Conservation (phyloP, 2,797 vertebrate genomes). For the Miichthys miiuy region DNA sequence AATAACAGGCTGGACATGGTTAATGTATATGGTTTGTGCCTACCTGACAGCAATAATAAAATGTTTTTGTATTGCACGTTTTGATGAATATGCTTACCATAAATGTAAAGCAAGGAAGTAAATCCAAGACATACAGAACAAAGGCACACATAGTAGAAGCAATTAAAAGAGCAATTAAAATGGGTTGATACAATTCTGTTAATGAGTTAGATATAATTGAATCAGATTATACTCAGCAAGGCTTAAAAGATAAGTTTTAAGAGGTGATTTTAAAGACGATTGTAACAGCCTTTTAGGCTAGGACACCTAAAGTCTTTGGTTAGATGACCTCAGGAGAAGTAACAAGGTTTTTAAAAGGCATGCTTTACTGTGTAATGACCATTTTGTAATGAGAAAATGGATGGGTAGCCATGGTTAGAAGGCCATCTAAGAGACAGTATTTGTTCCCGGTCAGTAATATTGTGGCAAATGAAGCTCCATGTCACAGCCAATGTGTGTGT, state of each 20-base stretch:
- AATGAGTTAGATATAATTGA: neutral
- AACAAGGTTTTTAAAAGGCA: neutral
- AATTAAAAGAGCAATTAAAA: neutral
- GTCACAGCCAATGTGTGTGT: neutral
- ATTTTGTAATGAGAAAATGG: neutral
- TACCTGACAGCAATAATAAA: neutral
- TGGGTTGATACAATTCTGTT: neutral
- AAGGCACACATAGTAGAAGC: neutral
- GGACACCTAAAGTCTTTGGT: neutral
- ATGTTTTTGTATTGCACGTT: no score
- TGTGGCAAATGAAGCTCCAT: neutral
- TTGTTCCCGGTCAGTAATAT: constrained; percentile 19
- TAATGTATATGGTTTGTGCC: neutral
- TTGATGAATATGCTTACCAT: neutral
- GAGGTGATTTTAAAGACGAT: neutral
- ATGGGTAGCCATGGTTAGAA: neutral
- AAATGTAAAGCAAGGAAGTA: neutral
- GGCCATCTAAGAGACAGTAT: neutral
- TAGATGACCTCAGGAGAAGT: neutral
- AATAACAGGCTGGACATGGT: neutral
- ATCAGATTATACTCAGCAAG: neutral
- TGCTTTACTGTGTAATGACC: neutral
- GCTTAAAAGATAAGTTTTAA: neutral
- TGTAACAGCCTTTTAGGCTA: neutral
- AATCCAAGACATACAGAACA: no score